Base-by-base conservation (phyloP, 2,797 vertebrate genomes). In the Lepilemur septentrionalis region DNA sequence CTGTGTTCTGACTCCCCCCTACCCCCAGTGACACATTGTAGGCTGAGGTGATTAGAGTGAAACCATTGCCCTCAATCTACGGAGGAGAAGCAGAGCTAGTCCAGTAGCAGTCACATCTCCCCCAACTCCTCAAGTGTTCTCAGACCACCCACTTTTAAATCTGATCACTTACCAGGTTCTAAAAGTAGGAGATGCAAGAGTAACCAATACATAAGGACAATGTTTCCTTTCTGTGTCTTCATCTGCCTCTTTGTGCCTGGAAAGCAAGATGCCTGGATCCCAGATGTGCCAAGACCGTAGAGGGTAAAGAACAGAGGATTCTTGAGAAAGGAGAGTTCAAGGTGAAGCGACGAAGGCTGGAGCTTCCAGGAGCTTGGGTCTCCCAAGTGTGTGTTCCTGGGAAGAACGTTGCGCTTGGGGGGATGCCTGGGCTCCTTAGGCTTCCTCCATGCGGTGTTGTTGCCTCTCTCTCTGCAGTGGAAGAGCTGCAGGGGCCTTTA, bases 111-210 rank as follows among this genome's bases (percentile, higher is more conserved):
- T n/a, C 65, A 18, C 5, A 35, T n/a, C 90, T 75, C 85, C 75
- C 18, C 22, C 4, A 50, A 52, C 17, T 18, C 79, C 70, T 82
- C 52, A 81, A 35, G 72, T 2, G 35, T 67, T 73, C 76, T 88
- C n/a, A 52, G 48, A 73, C 20, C 20, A 46, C 57, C 81, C 28
- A 11, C 6, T 35, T 69, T 61, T 46, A 85, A 65, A 72, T 72
- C 65, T 75, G 87, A 75, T 38, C 38, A 97, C 97, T 98, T 23
- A 97, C 97, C 96, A 5, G 18, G 2, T 85, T 22, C 75, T 69
- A 82, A 88, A 65, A 95, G 86, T 82, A 96, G 86, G 80, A 97
- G 59, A 18, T 52, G 41, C 32, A 90, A 20, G 2, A 97, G 81
- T 23, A 97, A 32, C 92, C 96, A 95, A 8, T 7, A 57, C 7